phyloP scores from a whole-genome alignment of 2,888 invertebrate species.

The Eretmocerus hayati region DNA sequence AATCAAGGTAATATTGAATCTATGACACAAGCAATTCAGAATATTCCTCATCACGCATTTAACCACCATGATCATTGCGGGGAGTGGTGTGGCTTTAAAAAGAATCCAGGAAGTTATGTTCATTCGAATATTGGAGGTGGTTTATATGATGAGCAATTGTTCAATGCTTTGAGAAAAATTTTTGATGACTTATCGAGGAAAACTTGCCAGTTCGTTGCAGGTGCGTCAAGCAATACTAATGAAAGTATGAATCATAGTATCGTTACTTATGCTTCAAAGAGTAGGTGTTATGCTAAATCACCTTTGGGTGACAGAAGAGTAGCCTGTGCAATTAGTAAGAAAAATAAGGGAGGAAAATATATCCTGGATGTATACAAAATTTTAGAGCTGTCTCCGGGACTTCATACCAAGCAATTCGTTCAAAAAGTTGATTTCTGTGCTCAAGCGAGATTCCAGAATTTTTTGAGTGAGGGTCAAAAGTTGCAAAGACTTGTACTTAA shows the following conservation, averaged over 20 bases:
- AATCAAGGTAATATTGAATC: constrained; percentile 3
- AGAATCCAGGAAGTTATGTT: not conserved
- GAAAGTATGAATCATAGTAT: constrained; percentile 9
- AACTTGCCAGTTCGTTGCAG: constrained; percentile 1
- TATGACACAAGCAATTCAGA: constrained; percentile 17
- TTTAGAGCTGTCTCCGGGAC: constrained; percentile 6
- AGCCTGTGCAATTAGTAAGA: constrained; percentile 3
- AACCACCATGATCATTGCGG: constrained; percentile 24
- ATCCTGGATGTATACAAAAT: not conserved
- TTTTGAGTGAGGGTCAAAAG: not conserved
- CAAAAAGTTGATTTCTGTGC: not conserved
- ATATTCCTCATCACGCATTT: constrained; percentile 24
- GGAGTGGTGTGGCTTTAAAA: constrained; percentile 16
- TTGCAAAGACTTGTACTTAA: constrained; percentile 6
- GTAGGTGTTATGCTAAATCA: constrained; percentile 4
- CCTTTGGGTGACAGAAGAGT: not conserved
- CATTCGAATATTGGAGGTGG: constrained; percentile 16
- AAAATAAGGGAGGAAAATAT: constrained; percentile 12
- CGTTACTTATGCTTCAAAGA: constrained; percentile 11
- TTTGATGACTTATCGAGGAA: constrained; percentile 19
- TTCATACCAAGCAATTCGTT: not conserved
- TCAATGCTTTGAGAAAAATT: constrained; percentile 17
- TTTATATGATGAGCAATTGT: constrained; percentile 18
- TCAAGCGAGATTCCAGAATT: constrained; percentile 3
- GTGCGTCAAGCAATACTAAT: constrained; percentile 11